phyloP scores from a whole-genome alignment of 2,113 vertebrate genomes.

The Aphyosemion australe region DNA sequence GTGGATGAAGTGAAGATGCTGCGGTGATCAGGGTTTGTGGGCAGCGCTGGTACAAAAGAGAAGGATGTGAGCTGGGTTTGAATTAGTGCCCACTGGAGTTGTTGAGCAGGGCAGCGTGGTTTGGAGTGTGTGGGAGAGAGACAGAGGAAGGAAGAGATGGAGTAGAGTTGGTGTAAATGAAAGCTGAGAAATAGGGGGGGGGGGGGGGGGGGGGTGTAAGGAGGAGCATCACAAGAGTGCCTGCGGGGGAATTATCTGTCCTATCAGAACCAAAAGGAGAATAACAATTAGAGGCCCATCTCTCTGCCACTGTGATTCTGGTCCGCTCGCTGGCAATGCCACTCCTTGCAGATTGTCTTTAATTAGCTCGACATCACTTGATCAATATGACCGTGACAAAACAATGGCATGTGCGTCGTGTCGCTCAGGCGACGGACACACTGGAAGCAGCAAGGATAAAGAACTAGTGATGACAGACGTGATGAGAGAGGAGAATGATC shows the following conservation, averaged over 20 bases:
- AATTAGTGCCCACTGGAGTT: conserved; percentile 54
- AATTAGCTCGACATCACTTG: conserved; percentile 70
- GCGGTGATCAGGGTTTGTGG: conserved; percentile 43
- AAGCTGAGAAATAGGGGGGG: conserved; percentile 44
- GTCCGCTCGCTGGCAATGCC: conserved; percentile 54
- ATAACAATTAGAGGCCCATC: conserved; percentile 69
- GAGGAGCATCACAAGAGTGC: conserved; percentile 39
- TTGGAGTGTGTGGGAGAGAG: conserved; percentile 18
- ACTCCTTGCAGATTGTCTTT: conserved; percentile 69
- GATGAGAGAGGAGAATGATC: conserved; percentile 53
- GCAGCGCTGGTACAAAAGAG: conserved; percentile 51
- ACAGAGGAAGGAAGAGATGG: conserved; percentile 25
- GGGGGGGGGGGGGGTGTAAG: conserved; percentile 20
- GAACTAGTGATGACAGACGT: conserved; percentile 47
- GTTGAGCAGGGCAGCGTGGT: conserved; percentile 18
- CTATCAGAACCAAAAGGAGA: conserved; percentile 62
- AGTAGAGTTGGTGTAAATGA: conserved; percentile 49
- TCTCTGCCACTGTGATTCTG: conserved; percentile 61
- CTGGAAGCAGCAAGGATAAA: conserved; percentile 41
- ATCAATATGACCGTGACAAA: conserved; percentile 71
- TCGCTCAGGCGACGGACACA: conserved; percentile 25
- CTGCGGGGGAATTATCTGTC: conserved; percentile 66
- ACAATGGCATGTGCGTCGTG: conserved; percentile 60
- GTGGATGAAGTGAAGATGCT: conserved; percentile 35
- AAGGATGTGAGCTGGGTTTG: conserved; percentile 56